These are phyloP conservation scores for Erannis defoliaria DNA, from an alignment of 2,888 invertebrate genomes.

Conservation along the genomic window DNA sequence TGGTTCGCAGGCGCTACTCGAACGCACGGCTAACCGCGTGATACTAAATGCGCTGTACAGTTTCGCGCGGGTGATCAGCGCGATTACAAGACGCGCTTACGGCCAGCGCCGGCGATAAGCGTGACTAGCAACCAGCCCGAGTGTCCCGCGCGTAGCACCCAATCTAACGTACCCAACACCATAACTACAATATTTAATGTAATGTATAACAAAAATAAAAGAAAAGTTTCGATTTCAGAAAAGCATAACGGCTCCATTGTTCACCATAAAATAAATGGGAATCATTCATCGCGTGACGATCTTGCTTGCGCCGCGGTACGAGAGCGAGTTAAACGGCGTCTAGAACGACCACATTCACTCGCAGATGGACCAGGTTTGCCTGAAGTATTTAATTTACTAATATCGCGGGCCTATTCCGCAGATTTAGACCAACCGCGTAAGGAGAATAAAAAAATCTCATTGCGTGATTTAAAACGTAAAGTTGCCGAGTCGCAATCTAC, in stretches of 20 bases:
- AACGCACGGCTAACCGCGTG: no score
- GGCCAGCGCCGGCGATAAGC: no score
- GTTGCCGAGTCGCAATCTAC: conserved; percentile 60
- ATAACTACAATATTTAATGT: no score
- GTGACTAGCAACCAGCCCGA: no score
- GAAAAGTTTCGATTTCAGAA: no score
- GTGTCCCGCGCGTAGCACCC: no score
- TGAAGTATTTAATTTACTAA: conserved; percentile 58
- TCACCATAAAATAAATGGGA: not conserved
- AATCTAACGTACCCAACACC: no score
- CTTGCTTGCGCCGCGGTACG: conserved; percentile 62
- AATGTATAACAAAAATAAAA: no score
- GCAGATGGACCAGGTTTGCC: conserved; percentile 63
- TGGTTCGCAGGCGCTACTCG: no score
- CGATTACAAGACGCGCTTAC: no score
- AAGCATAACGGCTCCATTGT: conserved; percentile 53
- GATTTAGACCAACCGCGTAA: conserved; percentile 50
- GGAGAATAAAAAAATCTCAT: conserved; percentile 50
- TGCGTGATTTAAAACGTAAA: conserved; percentile 53
- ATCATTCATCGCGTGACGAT: conserved; percentile 60
- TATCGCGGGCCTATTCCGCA: conserved; percentile 63
- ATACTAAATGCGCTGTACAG: no score
- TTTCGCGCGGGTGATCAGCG: no score
- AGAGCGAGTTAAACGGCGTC: conserved; percentile 61
- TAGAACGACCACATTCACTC: conserved; percentile 71